Conservation (phyloP, 2,797 vertebrate species). For the Halcyon badia region DNA sequence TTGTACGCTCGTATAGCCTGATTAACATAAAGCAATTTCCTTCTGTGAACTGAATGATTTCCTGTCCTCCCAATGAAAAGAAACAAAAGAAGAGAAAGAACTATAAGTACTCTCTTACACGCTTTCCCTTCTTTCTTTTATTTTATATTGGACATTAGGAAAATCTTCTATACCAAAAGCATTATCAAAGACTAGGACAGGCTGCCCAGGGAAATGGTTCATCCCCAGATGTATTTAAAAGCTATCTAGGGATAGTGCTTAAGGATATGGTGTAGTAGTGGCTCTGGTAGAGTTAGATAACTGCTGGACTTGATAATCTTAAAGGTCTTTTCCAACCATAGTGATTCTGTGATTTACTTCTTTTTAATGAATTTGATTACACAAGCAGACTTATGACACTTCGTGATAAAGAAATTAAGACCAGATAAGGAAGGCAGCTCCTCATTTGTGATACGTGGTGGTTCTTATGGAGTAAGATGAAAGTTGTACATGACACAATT, state of each 20-base stretch:
- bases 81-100: background rate
- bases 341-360: no score
- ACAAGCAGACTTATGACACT: background rate
- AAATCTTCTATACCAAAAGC: no score
- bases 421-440: background rate
- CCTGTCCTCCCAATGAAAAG: background rate
- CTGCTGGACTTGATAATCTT: no score
- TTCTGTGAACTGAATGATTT: background rate
- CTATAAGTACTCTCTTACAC: background rate
- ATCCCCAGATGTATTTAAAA: no score
- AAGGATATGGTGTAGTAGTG: no score
- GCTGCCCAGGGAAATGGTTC: no score
- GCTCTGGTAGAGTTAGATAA: no score
- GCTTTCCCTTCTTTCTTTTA: background rate
- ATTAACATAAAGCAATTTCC: background rate
- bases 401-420: background rate
- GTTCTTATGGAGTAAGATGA: background rate
- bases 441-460: background rate
- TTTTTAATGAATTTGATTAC: background rate
- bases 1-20: background rate
- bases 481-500: background rate
- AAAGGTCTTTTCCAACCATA: no score
- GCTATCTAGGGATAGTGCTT: no score
- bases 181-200: no score
- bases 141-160: background rate